Conservation (phyloP, 2,888 invertebrate species). For the Blera fallax region DNA sequence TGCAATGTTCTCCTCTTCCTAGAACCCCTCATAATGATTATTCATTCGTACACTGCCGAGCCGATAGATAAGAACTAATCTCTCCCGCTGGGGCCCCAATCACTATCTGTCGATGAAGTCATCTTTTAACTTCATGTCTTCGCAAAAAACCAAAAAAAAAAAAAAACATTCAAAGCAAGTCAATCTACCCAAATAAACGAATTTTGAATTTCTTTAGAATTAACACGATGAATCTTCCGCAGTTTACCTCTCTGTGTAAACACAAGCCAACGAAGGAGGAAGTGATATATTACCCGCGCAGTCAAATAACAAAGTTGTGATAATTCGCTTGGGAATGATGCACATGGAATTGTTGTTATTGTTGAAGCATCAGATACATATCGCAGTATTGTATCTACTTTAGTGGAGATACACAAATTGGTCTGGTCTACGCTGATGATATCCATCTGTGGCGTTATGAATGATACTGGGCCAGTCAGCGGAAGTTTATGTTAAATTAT, state of each 20-base stretch:
- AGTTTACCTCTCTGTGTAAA: constrained; percentile 23
- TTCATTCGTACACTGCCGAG: not conserved
- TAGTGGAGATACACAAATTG: not conserved
- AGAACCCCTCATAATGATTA: not conserved
- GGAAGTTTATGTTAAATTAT: constrained; percentile 24
- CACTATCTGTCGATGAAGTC: constrained; percentile 3
- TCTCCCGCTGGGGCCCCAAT: not conserved
- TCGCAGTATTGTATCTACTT: not conserved
- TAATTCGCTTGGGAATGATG: not conserved
- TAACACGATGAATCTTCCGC: not conserved
- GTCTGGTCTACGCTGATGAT: not conserved
- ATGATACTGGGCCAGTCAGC: not conserved
- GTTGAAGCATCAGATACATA: not conserved
- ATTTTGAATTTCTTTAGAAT: not conserved
- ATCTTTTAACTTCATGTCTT: not conserved
- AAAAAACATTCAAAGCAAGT: not conserved
- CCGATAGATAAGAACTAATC: not conserved
- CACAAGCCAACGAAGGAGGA: not conserved
- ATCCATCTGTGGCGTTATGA: not conserved
- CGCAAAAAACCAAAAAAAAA: too few relatives aligned
- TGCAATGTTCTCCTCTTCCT: too few relatives aligned
- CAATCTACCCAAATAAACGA: not conserved
- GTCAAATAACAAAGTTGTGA: not conserved
- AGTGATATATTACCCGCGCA: not conserved
- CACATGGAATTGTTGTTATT: not conserved